These are phyloP conservation scores for Typhlichthys subterraneus DNA, from an alignment of 2,797 vertebrate genomes.

Conservation along the genomic window DNA sequence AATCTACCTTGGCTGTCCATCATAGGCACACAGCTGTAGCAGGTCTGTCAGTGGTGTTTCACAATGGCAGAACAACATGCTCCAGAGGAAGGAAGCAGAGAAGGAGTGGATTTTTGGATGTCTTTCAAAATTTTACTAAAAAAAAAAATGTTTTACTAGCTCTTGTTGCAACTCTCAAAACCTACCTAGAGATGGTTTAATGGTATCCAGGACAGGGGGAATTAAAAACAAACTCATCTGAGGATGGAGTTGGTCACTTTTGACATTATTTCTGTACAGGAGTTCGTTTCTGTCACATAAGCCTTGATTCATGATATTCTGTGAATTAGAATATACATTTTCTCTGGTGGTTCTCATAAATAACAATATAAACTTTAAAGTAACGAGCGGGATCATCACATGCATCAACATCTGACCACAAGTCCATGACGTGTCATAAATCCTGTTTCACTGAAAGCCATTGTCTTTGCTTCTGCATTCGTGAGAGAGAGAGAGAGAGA, in stretches of 20 bases:
- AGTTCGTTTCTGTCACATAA: not conserved
- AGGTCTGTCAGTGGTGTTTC: too few species aligned
- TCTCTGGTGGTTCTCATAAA: slow-evolving; percentile 2
- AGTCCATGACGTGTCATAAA: not conserved
- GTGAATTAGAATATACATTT: not conserved
- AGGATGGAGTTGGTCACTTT: not conserved
- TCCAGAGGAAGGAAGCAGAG: too few species aligned
- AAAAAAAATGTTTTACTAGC: too few species aligned
- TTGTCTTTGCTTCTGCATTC: slow-evolving; percentile 30
- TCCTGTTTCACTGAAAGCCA: not conserved
- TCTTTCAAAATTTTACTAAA: too few species aligned
- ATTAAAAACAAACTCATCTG: slow-evolving; percentile 10
- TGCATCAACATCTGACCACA: slow-evolving; percentile 15
- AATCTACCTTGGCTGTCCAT: too few species aligned
- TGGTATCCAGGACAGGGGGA: slow-evolving; percentile 3
- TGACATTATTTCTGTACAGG: slow-evolving; percentile 1
- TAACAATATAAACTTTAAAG: not conserved
- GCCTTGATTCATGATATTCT: not conserved
- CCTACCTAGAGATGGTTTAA: not conserved
- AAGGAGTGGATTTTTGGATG: too few species aligned
- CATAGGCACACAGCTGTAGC: too few species aligned
- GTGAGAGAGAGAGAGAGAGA: slow-evolving; percentile 24
- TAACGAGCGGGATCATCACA: not conserved
- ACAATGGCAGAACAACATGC: too few species aligned
- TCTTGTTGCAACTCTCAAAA: too few species aligned